Percentiles rank a stretch among this genome's conserved stretches.
phyloP scores from a whole-genome alignment of 2,113 vertebrate genomes.

The Malurus melanocephalus region DNA sequence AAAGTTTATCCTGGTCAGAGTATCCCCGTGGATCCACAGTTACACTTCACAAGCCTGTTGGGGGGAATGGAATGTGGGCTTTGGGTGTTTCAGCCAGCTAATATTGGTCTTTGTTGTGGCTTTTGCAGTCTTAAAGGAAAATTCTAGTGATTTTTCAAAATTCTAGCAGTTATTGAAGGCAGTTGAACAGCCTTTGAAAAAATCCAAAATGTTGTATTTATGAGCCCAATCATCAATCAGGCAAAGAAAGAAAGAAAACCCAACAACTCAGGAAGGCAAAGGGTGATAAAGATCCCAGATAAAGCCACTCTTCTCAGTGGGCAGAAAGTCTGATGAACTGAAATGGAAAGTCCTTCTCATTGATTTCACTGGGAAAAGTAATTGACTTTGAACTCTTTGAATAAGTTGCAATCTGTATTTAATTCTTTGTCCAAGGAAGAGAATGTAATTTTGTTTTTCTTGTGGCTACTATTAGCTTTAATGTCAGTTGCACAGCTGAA shows the following conservation, averaged over 20 bases:
- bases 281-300: background rate
- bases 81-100: background rate
- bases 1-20: background rate
- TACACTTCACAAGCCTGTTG: background rate
- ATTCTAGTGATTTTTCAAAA: background rate
- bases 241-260: background rate
- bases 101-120: background rate
- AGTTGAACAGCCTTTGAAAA: background rate
- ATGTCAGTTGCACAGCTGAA: slow-evolving; percentile 6
- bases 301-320: background rate
- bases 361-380: slow-evolving; percentile 39
- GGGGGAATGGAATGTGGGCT: background rate
- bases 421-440: slow-evolving; percentile 18
- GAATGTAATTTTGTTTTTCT: slow-evolving; percentile 28
- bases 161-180: background rate
- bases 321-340: slow-evolving; percentile 8
- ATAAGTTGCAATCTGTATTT: slow-evolving; percentile 42
- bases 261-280: background rate
- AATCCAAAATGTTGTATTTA: background rate
- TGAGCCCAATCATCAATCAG: background rate
- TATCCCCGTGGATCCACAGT: background rate
- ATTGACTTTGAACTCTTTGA: slow-evolving; percentile 36
- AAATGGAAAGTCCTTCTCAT: slow-evolving; percentile 35
- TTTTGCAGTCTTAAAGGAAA: slow-evolving; percentile 4
- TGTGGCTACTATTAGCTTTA: slow-evolving; percentile 12